These are phyloP conservation scores for Lithobates pipiens DNA, from an alignment of 2,797 vertebrate species.

Conservation along the genomic window DNA sequence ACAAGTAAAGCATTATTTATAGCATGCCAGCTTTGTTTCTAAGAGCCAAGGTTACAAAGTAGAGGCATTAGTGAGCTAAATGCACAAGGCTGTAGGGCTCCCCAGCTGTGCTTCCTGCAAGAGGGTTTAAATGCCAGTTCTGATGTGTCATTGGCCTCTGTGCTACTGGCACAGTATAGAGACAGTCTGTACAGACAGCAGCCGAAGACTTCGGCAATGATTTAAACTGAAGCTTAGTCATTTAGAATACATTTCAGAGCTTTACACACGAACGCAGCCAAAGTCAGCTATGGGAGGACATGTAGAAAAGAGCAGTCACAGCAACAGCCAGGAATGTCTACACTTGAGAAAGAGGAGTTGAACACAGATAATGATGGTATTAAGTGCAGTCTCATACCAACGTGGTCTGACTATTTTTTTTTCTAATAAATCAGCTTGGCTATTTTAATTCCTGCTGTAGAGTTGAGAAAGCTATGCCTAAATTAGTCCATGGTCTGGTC, in stretches of 20 bases:
- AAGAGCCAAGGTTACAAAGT: constrained; percentile 23
- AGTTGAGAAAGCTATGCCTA: too few relatives aligned
- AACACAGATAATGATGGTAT: not conserved
- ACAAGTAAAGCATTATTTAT: not conserved
- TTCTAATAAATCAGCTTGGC: too few relatives aligned
- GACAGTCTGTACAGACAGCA: constrained; percentile 60
- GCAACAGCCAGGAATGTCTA: not conserved
- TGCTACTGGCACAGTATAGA: constrained; percentile 38
- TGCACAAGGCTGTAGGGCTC: not conserved
- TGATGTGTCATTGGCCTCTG: constrained; percentile 51
- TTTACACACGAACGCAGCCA: constrained; percentile 30
- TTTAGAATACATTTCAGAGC: constrained; percentile 44
- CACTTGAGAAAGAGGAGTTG: too few relatives aligned
- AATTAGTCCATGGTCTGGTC: too few relatives aligned
- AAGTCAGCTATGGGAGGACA: constrained; percentile 17
- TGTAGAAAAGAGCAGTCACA: not conserved
- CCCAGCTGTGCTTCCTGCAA: constrained; percentile 37
- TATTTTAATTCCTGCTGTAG: too few relatives aligned
- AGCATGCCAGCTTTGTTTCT: not conserved
- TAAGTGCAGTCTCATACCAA: not conserved
- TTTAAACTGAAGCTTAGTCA: constrained; percentile 57
- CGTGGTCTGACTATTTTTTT: not conserved
- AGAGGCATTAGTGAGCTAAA: constrained; percentile 7
- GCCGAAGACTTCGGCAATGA: constrained; percentile 33
- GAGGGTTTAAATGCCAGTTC: constrained; percentile 23